Conservation (phyloP, 2,888 invertebrate genomes). For the Drosophila robusta region DNA sequence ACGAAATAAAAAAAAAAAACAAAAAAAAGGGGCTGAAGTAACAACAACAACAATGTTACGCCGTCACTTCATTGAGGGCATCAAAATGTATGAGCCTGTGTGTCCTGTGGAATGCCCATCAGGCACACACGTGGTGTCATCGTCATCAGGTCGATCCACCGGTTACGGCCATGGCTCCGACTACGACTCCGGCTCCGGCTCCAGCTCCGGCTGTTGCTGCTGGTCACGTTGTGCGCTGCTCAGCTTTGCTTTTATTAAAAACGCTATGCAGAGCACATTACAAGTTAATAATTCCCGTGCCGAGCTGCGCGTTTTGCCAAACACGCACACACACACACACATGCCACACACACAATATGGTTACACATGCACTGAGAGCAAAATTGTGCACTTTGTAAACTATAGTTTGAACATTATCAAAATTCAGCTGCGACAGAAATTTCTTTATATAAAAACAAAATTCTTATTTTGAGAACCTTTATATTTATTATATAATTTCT, state of each 20-base stretch:
- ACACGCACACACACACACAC: conserved; percentile 18
- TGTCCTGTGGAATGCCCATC: conserved; percentile 58
- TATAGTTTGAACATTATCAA: no score
- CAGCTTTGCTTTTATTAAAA: conserved; percentile 76
- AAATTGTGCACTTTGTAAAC: not conserved
- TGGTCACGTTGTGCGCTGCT: conserved; percentile 71
- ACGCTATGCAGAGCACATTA: conserved; percentile 81
- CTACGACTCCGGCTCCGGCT: not conserved
- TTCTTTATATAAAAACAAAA: no score
- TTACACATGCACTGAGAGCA: conserved; percentile 13
- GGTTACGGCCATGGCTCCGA: conserved; percentile 5
- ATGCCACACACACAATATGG: conserved; percentile 30
- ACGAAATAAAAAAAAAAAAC: conserved; percentile 46
- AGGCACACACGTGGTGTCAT: conserved; percentile 70
- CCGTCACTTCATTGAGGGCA: conserved; percentile 79
- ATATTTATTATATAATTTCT: no score
- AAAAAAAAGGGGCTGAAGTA: conserved; percentile 1
- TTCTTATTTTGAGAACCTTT: no score
- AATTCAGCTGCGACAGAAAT: no score
- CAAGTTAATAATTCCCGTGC: conserved; percentile 81
- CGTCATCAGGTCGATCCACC: conserved; percentile 53
- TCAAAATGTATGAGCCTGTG: conserved; percentile 74
- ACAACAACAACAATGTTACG: conserved; percentile 48
- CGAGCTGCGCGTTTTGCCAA: conserved; percentile 47
- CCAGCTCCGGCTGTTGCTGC: conserved; percentile 31